Conservation (phyloP, 2,888 invertebrate genomes). For the Acrocyrtus sp. region DNA sequence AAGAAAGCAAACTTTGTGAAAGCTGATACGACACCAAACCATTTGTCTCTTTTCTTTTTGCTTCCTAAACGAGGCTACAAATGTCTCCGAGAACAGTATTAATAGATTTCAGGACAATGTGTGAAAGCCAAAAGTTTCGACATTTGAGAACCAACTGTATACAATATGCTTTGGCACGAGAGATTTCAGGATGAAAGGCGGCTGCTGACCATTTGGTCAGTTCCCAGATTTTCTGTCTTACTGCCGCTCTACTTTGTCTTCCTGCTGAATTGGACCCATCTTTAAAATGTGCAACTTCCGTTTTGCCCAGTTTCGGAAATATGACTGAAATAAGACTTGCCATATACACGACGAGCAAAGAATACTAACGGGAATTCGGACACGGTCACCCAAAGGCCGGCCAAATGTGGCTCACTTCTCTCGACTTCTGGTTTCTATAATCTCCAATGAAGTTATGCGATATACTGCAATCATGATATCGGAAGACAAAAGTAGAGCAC, state of each 20-base stretch:
- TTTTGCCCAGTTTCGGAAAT: background rate
- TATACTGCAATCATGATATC: no score
- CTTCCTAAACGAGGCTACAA: constrained; percentile 26
- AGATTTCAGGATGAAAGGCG: background rate
- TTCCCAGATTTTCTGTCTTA: constrained; percentile 1
- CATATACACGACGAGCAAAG: no score
- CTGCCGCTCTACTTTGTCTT: constrained; percentile 11
- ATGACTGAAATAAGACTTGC: no score
- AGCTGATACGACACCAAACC: constrained; percentile 37
- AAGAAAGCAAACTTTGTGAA: constrained; percentile 11
- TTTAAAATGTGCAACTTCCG: constrained; percentile 30
- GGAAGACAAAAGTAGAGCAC: constrained; percentile 21
- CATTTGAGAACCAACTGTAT: background rate
- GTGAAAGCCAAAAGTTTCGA: no score
- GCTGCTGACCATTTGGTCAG: constrained; percentile 1
- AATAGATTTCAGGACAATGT: constrained; percentile 41
- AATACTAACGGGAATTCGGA: no score
- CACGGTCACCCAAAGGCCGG: no score
- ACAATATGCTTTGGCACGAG: background rate
- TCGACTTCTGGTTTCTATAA: no score
- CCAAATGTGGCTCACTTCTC: no score
- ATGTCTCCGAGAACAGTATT: constrained; percentile 35
- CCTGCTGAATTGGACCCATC: constrained; percentile 34
- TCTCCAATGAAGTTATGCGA: no score
- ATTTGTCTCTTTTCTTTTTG: constrained; percentile 44